Conservation (phyloP, 2,113 vertebrate genomes). For the Elephantulus edwardii region DNA sequence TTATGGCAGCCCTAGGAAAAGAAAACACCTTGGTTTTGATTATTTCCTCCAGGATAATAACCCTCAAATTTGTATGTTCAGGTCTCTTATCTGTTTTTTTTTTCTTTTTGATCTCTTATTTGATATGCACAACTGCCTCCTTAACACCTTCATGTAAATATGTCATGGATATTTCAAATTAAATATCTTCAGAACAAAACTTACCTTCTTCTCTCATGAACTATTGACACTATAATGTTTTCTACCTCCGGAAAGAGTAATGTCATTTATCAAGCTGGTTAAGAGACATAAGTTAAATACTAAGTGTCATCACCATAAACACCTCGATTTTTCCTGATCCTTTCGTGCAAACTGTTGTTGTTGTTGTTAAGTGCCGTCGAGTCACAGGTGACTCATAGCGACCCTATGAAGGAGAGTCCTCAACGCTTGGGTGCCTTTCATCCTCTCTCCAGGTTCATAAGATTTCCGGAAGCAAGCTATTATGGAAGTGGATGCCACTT, state of each 20-base stretch:
- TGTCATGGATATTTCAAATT: background rate
- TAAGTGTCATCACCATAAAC: background rate
- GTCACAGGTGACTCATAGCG: too few relatives aligned
- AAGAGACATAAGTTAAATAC: background rate
- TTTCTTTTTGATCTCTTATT: too few relatives aligned
- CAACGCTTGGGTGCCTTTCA: too few relatives aligned
- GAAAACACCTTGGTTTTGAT: background rate
- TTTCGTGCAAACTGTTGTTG: too few relatives aligned
- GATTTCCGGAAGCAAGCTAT: too few relatives aligned
- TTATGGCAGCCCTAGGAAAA: background rate
- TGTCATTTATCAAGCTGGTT: background rate
- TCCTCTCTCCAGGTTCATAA: too few relatives aligned
- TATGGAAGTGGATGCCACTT: too few relatives aligned
- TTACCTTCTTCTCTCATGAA: background rate
- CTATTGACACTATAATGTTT: background rate
- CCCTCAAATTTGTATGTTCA: too few relatives aligned
- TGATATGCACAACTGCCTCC: background rate
- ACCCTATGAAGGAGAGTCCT: too few relatives aligned
- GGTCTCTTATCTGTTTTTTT: too few relatives aligned
- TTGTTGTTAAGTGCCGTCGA: too few relatives aligned
- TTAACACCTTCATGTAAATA: background rate
- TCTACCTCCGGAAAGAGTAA: background rate
- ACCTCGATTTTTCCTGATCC: background rate
- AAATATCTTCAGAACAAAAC: background rate
- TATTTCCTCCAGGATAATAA: background rate